A percentile compares a stretch with the other conserved stretches of the same genome.
Conservation (phyloP, 2,888 invertebrate genomes). For the Daptonema setosum region DNA sequence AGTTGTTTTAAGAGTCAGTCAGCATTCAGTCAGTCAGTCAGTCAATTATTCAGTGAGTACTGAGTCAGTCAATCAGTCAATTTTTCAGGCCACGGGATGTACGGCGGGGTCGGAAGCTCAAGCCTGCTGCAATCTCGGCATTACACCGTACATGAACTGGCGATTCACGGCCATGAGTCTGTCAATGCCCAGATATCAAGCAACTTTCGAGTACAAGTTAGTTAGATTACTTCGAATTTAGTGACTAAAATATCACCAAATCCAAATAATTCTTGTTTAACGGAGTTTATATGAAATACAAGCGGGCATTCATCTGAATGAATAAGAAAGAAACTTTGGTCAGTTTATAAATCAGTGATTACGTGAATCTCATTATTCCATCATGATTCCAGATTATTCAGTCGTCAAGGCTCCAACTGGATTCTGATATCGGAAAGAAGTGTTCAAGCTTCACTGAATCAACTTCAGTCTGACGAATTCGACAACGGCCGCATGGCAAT, state of each 20-base stretch:
- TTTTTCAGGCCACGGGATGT: slow-evolving; percentile 14
- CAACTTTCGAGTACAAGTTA: not conserved
- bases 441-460: not conserved
- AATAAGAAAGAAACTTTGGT: too few relatives aligned
- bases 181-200: not conserved
- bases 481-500: not conserved
- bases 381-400: too few relatives aligned
- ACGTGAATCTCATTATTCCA: too few relatives aligned
- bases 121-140: slow-evolving; percentile 16
- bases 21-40: too few relatives aligned
- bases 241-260: not conserved
- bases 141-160: slow-evolving; percentile 14
- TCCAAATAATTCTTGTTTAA: too few relatives aligned
- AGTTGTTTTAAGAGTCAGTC: too few relatives aligned
- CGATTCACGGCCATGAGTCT: not conserved
- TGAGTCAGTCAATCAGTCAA: too few relatives aligned
- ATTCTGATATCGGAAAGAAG: not conserved
- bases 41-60: too few relatives aligned
- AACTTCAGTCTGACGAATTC: not conserved
- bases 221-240: too few relatives aligned
- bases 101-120: slow-evolving; percentile 11
- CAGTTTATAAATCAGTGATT: too few relatives aligned
- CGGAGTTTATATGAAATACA: too few relatives aligned
- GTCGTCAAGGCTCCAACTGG: not conserved
- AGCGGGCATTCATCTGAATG: too few relatives aligned